Evolutionary conservation across 1,140 invertebrate species (phyloP).

Genomic region (Oryzaephilus surinamensis): DNA sequence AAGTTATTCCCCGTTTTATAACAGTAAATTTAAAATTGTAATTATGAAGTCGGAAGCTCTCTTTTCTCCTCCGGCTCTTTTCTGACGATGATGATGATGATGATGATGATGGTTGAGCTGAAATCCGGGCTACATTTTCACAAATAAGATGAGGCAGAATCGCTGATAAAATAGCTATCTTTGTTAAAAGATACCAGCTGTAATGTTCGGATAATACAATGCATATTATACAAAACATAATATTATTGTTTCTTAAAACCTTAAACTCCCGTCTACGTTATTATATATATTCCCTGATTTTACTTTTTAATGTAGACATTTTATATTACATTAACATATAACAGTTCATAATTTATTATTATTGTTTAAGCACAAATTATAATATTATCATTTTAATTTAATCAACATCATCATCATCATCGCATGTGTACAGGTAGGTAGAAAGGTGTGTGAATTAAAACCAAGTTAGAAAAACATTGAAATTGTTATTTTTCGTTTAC

Average conservation of each 20-base stretch:
- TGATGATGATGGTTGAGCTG: constrained; percentile 13
- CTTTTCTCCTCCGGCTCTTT: constrained; percentile 14
- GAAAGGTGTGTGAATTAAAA: too few relatives aligned
- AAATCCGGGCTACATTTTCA: constrained; percentile 12
- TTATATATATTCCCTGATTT: constrained; percentile 19
- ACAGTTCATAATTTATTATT: too few relatives aligned
- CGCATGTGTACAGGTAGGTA: too few relatives aligned
- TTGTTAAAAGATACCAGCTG: constrained; percentile 20
- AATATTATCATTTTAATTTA: too few relatives aligned
- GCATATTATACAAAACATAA: constrained; percentile 35
- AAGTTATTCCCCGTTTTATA: constrained; percentile 10
- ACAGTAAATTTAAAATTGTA: constrained; percentile 19
- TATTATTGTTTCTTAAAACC: constrained; percentile 36
- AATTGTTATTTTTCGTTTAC: too few relatives aligned
- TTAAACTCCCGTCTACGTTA: constrained; percentile 24
- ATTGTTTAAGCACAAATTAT: too few relatives aligned
- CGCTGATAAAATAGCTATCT: constrained; percentile 18
- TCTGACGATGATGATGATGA: too few relatives aligned
- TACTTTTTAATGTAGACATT: constrained; percentile 15
- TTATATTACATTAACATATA: neutral
- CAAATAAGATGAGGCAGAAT: constrained; percentile 8
- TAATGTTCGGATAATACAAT: constrained; percentile 30
- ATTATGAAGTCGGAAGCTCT: constrained; percentile 19
- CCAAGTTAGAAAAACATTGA: too few relatives aligned
- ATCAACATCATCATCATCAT: too few relatives aligned